These are phyloP conservation scores for Sebastes minor DNA, from an alignment of 2,797 vertebrate genomes.

Conservation along the genomic window DNA sequence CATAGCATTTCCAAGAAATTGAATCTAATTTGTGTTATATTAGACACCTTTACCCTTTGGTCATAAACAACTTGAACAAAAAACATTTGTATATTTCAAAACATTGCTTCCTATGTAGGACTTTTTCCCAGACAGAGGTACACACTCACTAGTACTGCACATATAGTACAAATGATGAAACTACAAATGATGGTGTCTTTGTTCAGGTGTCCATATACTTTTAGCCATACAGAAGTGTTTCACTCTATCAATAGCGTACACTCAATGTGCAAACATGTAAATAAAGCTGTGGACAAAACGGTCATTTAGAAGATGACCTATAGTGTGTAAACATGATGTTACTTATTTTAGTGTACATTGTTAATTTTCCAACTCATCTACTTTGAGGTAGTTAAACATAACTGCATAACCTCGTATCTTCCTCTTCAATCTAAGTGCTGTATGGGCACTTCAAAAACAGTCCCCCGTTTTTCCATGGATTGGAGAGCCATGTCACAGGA, in stretches of 20 bases:
- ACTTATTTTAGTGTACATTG: background rate
- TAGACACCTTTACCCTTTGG: background rate
- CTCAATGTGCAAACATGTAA: background rate
- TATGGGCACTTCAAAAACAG: slow-evolving; percentile 32
- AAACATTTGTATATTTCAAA: background rate
- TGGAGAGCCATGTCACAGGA: slow-evolving; percentile 84
- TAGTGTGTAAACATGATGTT: background rate
- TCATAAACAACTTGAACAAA: background rate
- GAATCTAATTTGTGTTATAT: background rate
- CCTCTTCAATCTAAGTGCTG: background rate
- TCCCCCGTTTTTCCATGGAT: slow-evolving; percentile 73
- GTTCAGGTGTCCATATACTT: background rate
- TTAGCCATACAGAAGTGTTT: background rate
- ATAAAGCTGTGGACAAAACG: background rate
- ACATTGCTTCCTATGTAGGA: background rate
- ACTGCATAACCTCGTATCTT: background rate
- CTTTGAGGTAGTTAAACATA: background rate
- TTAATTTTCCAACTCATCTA: background rate
- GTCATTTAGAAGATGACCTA: background rate
- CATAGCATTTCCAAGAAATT: background rate
- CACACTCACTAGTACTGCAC: background rate
- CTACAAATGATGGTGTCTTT: no score
- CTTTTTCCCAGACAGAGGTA: background rate
- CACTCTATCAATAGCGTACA: background rate
- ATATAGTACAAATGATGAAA: background rate